Percentiles rank a stretch among this genome's conserved stretches.
phyloP scores from a whole-genome alignment of 2,888 invertebrate species.

The Parasteatoda lunata region DNA sequence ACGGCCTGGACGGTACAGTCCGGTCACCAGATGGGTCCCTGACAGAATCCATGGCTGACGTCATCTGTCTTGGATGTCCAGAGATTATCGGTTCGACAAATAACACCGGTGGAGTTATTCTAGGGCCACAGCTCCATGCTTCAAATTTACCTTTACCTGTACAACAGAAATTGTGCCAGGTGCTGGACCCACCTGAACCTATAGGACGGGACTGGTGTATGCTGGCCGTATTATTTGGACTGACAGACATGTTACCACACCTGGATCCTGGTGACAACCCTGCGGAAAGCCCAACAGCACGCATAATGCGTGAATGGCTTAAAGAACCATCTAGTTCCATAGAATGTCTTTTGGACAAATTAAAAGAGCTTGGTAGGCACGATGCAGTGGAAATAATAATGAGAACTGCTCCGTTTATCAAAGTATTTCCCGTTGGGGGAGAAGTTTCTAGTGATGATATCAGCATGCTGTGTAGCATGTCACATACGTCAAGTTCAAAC shows the following conservation, averaged over 20 bases:
- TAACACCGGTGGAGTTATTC: constrained; percentile 35
- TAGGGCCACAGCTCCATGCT: constrained; percentile 79
- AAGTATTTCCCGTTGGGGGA: constrained; percentile 70
- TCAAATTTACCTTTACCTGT: constrained; percentile 79
- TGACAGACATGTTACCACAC: constrained; percentile 77
- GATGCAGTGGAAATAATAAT: constrained; percentile 79
- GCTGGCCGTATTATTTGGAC: constrained; percentile 77
- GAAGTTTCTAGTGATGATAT: constrained; percentile 61
- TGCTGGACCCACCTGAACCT: constrained; percentile 77
- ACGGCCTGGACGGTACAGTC: constrained; percentile 36
- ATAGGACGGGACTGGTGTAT: constrained; percentile 79
- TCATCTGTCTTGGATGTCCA: constrained; percentile 52
- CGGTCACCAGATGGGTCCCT: constrained; percentile 21
- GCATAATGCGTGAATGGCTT: constrained; percentile 77
- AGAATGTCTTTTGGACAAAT: constrained; percentile 78
- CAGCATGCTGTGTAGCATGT: constrained; percentile 66
- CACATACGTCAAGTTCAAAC: constrained; percentile 70
- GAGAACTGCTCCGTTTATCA: constrained; percentile 77
- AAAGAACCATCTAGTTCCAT: constrained; percentile 74
- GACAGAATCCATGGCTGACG: constrained; percentile 30
- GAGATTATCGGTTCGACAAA: constrained; percentile 31
- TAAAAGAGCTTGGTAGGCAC: constrained; percentile 79
- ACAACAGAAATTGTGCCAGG: constrained; percentile 76
- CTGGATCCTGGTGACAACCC: constrained; percentile 74
- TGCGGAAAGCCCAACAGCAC: constrained; percentile 70